Base-by-base conservation (phyloP, 2,113 vertebrate species). In the Orycteropus afer region DNA sequence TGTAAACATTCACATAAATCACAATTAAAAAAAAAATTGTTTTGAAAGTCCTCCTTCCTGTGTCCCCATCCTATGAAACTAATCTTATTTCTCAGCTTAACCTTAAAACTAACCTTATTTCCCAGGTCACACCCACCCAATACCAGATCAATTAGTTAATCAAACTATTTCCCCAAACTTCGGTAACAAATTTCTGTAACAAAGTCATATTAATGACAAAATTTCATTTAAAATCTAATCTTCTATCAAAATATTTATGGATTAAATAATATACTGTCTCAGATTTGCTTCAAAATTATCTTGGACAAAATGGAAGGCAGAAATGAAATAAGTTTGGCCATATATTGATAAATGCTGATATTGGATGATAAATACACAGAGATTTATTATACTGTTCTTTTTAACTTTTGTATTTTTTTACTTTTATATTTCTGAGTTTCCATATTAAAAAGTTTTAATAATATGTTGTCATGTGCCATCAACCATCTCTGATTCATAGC, bases 321-420 rank as follows among this genome's bases (percentile, higher is more conserved):
- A 17, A 57, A 11, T 0, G 2, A 5, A 27, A 32, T 32, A 13
- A 42, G 7, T 0, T 0, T 5, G 20, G 59, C 51, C 34, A 3
- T 0, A 5, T 25, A 32, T 2, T 2, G 11, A 3, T 0, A 34
- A 0, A 20, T 0, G 37, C 40, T 2, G n/a, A 34, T 29, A 7
- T 34, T 0, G n/a, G n/a, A n/a, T n/a, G n/a, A n/a, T n/a, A n/a
- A n/a, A n/a, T n/a, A n/a, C n/a, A n/a, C n/a, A n/a, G n/a, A n/a
- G n/a, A n/a, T n/a, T n/a, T n/a, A n/a, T n/a, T n/a, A n/a, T n/a
- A n/a, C n/a, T n/a, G n/a, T 20, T 12, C 22, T 53, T 47, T n/a
- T 3, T 18, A 20, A n/a, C 4, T 47, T 18, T 18, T 27, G 22
- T 9, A 4, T 0, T 1, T 1, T 40, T 65, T 32, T 7, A 2